A percentile compares a stretch with the other conserved stretches of the same genome.
Evolutionary conservation across 2,888 invertebrate genomes (phyloP).

Genomic region (Diploptera punctata): DNA sequence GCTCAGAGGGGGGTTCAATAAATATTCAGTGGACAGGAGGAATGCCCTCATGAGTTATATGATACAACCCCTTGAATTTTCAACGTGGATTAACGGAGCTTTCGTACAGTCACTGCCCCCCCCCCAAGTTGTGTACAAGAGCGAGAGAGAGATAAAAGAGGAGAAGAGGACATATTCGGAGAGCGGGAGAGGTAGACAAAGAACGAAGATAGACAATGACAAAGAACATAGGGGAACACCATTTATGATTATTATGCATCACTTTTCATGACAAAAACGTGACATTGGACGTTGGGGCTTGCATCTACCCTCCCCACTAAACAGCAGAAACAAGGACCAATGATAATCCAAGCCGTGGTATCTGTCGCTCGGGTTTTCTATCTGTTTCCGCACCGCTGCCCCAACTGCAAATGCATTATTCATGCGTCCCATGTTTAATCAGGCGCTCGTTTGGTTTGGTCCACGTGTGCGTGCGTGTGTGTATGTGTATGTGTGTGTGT

Average conservation of each 20-base stretch:
- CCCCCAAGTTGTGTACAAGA: too few species aligned
- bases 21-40: too few species aligned
- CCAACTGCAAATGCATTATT: constrained; percentile 22
- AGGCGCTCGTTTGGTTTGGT: constrained; percentile 1
- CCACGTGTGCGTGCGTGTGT: constrained; percentile 18
- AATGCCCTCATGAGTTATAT: too few species aligned
- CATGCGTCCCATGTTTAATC: constrained; percentile 25
- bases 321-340: constrained; percentile 22
- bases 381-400: constrained; percentile 25
- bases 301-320: constrained; percentile 1
- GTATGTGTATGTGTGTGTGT: too few species aligned
- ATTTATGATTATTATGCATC: constrained; percentile 2
- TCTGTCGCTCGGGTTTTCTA: constrained; percentile 1
- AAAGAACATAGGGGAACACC: background rate
- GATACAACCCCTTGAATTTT: too few species aligned
- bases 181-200: too few species aligned
- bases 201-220: background rate
- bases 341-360: background rate
- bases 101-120: too few species aligned
- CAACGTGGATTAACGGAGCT: too few species aligned
- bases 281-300: background rate
- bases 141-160: too few species aligned
- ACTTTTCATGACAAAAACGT: background rate
- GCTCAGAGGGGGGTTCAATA: too few species aligned
- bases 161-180: too few species aligned